Conservation (phyloP, 64 coral and sea anemone genomes). For the Exaiptasia diaphana region DNA sequence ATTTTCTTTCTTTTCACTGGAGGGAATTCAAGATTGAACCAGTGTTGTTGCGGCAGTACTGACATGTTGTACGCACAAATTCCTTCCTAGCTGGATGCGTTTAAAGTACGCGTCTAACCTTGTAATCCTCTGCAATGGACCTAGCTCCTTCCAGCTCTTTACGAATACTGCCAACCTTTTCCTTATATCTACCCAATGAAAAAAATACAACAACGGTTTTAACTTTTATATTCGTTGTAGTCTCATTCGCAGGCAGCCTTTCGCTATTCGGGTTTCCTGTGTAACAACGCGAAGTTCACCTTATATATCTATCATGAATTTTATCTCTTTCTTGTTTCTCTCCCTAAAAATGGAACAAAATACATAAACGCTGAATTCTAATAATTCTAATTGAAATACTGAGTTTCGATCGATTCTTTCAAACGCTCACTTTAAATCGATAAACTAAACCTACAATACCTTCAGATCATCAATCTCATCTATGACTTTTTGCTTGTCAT, state of each 20-base stretch:
- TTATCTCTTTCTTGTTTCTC: constrained; percentile 84
- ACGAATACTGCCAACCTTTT: constrained; percentile 86
- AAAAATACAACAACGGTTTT: not conserved
- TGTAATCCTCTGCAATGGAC: constrained; percentile 71
- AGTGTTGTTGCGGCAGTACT: not conserved
- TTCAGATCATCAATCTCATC: constrained; percentile 80
- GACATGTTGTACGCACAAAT: not conserved
- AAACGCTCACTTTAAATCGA: no score
- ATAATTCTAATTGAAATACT: no score
- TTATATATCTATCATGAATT: constrained; percentile 83
- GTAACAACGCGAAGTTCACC: constrained; percentile 34
- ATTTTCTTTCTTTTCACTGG: not conserved
- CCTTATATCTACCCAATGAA: constrained; percentile 70
- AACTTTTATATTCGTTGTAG: no score
- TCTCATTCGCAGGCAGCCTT: no score
- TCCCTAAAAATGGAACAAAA: constrained; percentile 32
- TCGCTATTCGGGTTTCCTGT: no score
- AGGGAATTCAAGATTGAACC: not conserved
- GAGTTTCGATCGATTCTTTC: no score
- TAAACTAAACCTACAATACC: no score
- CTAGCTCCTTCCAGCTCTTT: constrained; percentile 81
- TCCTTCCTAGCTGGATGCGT: not conserved
- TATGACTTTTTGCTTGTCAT: constrained; percentile 82
- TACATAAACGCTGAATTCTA: no score
- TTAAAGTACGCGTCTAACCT: constrained; percentile 15